Conservation (phyloP, 2,113 vertebrate species). For the Arenaria interpres region DNA sequence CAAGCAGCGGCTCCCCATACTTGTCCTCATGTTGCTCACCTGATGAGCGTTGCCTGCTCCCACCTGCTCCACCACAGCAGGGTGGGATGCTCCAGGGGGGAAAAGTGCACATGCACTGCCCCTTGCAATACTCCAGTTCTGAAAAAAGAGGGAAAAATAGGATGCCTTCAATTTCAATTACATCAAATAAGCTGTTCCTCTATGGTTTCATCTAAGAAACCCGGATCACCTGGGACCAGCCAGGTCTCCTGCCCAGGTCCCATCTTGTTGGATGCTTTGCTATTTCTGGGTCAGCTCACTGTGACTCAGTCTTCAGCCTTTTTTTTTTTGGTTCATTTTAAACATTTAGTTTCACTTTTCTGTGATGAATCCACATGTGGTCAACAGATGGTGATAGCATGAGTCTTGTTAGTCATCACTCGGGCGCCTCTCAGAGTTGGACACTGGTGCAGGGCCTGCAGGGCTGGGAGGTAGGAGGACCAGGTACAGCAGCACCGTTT, state of each 20-base stretch:
- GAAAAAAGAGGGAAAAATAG: neutral
- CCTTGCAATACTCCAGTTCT: neutral
- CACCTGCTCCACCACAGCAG: neutral
- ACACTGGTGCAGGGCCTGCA: neutral
- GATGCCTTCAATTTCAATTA: neutral
- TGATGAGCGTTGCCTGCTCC: neutral
- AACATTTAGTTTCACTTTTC: neutral
- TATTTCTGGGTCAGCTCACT: neutral
- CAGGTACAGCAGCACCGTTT: neutral
- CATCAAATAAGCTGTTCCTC: neutral
- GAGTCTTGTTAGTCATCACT: neutral
- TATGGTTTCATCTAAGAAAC: neutral
- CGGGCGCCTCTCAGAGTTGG: neutral
- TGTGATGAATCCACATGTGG: neutral
- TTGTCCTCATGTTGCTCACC: neutral
- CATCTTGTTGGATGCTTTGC: neutral
- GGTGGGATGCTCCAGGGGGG: neutral
- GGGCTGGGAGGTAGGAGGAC: neutral
- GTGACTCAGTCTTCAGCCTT: neutral
- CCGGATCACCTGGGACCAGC: neutral
- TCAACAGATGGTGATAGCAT: neutral
- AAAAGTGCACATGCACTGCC: fast-evolving
- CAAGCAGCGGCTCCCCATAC: neutral
- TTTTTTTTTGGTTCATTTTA: neutral
- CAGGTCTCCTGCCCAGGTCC: neutral